Conservation (phyloP, 1,140 invertebrate genomes). For the Temnothorax longispinosus region DNA sequence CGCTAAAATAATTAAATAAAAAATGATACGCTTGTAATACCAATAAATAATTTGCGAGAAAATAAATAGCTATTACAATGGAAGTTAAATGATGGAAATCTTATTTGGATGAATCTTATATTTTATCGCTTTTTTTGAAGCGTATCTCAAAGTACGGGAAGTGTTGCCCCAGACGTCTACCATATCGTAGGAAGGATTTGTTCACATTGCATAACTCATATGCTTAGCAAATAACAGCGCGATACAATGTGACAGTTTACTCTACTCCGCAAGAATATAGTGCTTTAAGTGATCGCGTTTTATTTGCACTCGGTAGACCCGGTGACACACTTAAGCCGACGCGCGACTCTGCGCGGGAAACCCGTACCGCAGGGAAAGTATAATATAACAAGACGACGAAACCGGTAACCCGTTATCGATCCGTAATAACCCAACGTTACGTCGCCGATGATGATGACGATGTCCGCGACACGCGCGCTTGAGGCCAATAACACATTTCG, state of each 20-base stretch:
- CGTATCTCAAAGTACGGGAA: background rate
- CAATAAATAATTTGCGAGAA: background rate
- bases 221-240: background rate
- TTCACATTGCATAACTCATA: background rate
- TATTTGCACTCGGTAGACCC: constrained; percentile 73
- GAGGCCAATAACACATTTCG: constrained; percentile 39
- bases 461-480: background rate
- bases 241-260: background rate
- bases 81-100: background rate
- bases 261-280: background rate
- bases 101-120: background rate
- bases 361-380: constrained; percentile 67
- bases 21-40: background rate
- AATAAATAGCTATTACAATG: background rate
- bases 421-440: constrained; percentile 70
- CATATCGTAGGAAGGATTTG: background rate
- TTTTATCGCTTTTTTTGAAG: constrained; percentile 4
- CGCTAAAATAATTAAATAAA: background rate
- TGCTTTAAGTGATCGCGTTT: constrained; percentile 67
- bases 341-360: constrained; percentile 51
- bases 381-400: constrained; percentile 68
- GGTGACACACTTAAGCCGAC: constrained; percentile 75
- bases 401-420: constrained; percentile 56
- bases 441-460: constrained; percentile 63
- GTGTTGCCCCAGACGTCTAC: background rate